phyloP scores from a whole-genome alignment of 2,888 invertebrate genomes.

The Acronicta leporina region DNA sequence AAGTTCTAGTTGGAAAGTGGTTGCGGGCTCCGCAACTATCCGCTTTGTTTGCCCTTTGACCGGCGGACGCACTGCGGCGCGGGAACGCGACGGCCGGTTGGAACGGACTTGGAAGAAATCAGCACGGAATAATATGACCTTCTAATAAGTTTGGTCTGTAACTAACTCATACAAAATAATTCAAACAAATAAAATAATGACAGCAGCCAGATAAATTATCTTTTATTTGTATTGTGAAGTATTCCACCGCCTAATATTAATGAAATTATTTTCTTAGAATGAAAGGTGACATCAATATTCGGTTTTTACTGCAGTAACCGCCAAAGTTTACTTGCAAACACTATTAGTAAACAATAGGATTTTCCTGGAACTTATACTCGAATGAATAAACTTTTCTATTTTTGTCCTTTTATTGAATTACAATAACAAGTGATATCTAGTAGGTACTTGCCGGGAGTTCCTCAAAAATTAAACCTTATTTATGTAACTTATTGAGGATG shows the following conservation, averaged over 20 bases:
- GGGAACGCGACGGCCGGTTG: conserved; percentile 35
- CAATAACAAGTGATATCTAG: neutral
- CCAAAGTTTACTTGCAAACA: neutral
- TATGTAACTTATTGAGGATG: conserved; percentile 7
- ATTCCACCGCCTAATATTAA: neutral
- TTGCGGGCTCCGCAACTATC: conserved; percentile 62
- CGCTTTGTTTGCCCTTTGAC: conserved; percentile 76
- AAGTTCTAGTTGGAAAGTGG: conserved; percentile 68
- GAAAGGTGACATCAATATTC: neutral
- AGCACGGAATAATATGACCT: neutral
- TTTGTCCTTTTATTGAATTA: conserved; percentile 8
- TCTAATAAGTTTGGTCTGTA: too few relatives aligned
- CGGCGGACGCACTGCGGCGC: conserved; percentile 58
- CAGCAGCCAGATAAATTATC: too few relatives aligned
- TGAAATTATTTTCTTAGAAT: conserved; percentile 1
- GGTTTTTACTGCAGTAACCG: too few relatives aligned
- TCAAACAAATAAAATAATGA: too few relatives aligned
- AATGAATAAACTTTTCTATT: conserved; percentile 1
- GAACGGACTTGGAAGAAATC: neutral
- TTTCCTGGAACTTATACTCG: conserved; percentile 25
- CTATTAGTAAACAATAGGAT: conserved; percentile 6
- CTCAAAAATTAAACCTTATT: conserved; percentile 3
- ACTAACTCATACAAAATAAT: too few relatives aligned
- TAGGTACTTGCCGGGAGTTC: conserved; percentile 18
- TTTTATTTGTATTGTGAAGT: too few relatives aligned